Base-by-base conservation (phyloP, 2,888 invertebrate genomes). In the Melipona bicolor region DNA sequence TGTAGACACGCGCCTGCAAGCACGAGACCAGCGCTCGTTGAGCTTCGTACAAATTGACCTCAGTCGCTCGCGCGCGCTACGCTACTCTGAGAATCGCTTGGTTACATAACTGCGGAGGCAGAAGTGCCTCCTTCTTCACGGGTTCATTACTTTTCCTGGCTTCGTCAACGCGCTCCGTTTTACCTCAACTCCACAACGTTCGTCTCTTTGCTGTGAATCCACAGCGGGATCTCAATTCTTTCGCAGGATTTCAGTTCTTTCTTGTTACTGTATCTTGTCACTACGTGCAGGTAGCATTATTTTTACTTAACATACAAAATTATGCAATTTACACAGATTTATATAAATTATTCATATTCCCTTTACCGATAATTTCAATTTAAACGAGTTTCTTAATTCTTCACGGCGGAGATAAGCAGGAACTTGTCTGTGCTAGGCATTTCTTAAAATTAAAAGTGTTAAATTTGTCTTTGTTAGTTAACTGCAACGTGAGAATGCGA, bases 1-100 rank as follows among this genome's bases (percentile, higher is more conserved):
- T 24, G 15, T 4, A 27, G 21, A 68, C 56, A 62, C 15, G 21
- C 52, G 32, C 24, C 11, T 17, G 27, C 32, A 62, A 74, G 43
- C 43, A 43, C 43, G 43, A 43, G 43, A 56, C 68, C 74, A 77
- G 56, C 71, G 78, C 71, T 71, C 78, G 80, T 89, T 73, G 75
- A 71, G 75, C 84, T 73, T 61, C 75, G 83, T 80, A 75, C 83
- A 87, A 88, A 90, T 90, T 88, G 85, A 90, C 87, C 87, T 85
- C 81, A 88, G 83, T 82, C 64, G 69, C 62, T 77, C 81, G 77
- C 84, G 85, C 84, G 74, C 76, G 85, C 80, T 84, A 78, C 74
- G 88, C 79, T 85, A 88, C 90, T 91, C 90, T 81, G 88, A 90
- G 92, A 91, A 92, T 91, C 91, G 86, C 68, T 86, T 88, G 89